Evolutionary conservation across 2,113 vertebrate species (phyloP), one percentile per base, ranked within the genome.

Genomic region (Porphyrio hochstetteri): DNA sequence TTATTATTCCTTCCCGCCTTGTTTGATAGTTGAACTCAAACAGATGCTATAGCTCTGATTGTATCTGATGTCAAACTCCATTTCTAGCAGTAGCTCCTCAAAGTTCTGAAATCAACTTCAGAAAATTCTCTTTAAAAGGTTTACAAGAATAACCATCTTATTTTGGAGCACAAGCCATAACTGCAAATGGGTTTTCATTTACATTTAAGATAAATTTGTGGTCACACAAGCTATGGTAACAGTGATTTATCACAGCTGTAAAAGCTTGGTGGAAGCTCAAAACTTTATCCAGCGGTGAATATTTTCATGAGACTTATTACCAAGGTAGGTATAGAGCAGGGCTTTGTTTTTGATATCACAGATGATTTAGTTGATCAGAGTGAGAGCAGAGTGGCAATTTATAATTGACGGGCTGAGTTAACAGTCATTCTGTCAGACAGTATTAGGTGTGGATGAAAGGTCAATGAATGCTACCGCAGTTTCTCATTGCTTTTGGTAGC

Each of bases 341-440:
- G 28, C 75, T 92, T 94, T 95, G 78, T 53, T 92, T 94, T 87
- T 86, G 52, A 38, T 89, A 87, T 89, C 74, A 76, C 74, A 64
- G 53, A 82, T 93, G 65, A 95, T 95, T 95, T 95, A 95, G 83
- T 84, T 86, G 91, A 93, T 97, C 86, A 89, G 69, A 83, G 68
- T 27, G 68, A 89, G 77, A 71, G 77, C 48, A 68, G 56, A 93
- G 57, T 91, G 77, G 86, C 80, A 86, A 71, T 95, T 93, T 71
- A 13, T 91, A 94, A 88, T 93, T 91, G 92, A 70, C 88, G 52
- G 67, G 27, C 76, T 50, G 42, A 82, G 75, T 90, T 78, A 88
- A 78, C 59, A 63, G 57, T 86, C 82, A 76, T 87, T 80, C 46
- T 84, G 83, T 88, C 88, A 86, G 77, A 63, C 29, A 28, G 60